Conservation (phyloP, 2,797 vertebrate genomes). For the Uromys caudimaculatus region DNA sequence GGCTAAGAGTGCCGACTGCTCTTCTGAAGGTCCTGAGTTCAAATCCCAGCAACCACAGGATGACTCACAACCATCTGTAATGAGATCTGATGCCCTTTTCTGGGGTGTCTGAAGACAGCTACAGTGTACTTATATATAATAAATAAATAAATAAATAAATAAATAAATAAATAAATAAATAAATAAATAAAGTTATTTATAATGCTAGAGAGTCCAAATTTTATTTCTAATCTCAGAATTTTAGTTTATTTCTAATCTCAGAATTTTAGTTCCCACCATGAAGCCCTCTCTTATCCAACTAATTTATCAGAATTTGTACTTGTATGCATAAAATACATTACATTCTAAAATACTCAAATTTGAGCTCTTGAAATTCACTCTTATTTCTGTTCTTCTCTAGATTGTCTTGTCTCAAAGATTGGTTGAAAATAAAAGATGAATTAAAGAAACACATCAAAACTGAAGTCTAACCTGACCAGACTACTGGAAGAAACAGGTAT, state of each 20-base stretch:
- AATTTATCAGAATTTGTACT: not conserved
- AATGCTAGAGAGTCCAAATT: not conserved
- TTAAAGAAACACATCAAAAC: not conserved
- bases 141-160: no score
- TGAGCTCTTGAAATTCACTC: not conserved
- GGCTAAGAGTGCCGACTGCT: no score
- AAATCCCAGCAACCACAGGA: no score
- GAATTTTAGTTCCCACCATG: not conserved
- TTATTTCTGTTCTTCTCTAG: not conserved
- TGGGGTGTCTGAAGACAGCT: no score
- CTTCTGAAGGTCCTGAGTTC: no score
- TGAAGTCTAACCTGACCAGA: not conserved
- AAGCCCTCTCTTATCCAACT: not conserved
- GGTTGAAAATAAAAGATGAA: not conserved
- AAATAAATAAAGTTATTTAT: not conserved
- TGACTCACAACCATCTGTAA: no score
- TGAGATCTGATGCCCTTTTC: no score
- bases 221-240: not conserved
- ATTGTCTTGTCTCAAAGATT: not conserved
- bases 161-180: no score
- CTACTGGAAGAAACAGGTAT: constrained; percentile 26
- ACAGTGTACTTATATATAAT: no score
- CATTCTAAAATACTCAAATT: not conserved
- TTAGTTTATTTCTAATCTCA: not conserved
- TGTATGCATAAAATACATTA: not conserved